Conservation (phyloP, 2,797 vertebrate genomes). For the Manis javanica region DNA sequence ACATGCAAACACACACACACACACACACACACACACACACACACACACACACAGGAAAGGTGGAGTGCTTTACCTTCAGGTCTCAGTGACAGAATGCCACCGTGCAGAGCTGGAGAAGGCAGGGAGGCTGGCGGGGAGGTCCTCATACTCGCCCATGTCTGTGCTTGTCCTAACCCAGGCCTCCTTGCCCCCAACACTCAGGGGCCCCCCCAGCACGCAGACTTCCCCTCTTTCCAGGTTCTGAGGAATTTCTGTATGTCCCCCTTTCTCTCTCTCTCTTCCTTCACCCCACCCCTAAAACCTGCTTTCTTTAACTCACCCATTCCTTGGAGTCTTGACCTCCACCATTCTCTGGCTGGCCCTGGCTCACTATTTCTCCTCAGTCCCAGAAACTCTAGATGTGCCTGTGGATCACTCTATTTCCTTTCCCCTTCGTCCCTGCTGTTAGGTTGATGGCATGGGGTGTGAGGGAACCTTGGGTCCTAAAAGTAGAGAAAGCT, state of each 20-base stretch:
- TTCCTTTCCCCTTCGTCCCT: not conserved
- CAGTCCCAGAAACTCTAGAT: not conserved
- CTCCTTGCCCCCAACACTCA: rapidly evolving
- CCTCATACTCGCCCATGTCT: not conserved
- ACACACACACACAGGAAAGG: not conserved
- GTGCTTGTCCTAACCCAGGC: too few relatives aligned
- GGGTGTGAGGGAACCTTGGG: not conserved
- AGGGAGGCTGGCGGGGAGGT: not conserved
- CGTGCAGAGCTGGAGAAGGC: not conserved
- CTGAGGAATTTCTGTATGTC: not conserved
- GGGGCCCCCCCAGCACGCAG: rapidly evolving
- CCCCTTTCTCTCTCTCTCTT: not conserved
- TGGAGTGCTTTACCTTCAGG: not conserved
- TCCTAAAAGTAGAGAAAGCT: not conserved
- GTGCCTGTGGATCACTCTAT: not conserved
- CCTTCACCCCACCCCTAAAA: rapidly evolving
- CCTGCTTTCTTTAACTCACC: not conserved
- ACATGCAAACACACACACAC: too few relatives aligned
- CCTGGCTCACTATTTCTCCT: not conserved
- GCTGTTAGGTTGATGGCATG: not conserved
- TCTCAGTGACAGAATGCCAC: not conserved
- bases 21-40: not conserved
- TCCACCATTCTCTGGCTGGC: too few relatives aligned
- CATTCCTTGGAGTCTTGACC: not conserved
- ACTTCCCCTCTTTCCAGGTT: not conserved